These are phyloP conservation scores for Helarctos malayanus DNA, from an alignment of 2,797 vertebrate species.

Conservation along the genomic window DNA sequence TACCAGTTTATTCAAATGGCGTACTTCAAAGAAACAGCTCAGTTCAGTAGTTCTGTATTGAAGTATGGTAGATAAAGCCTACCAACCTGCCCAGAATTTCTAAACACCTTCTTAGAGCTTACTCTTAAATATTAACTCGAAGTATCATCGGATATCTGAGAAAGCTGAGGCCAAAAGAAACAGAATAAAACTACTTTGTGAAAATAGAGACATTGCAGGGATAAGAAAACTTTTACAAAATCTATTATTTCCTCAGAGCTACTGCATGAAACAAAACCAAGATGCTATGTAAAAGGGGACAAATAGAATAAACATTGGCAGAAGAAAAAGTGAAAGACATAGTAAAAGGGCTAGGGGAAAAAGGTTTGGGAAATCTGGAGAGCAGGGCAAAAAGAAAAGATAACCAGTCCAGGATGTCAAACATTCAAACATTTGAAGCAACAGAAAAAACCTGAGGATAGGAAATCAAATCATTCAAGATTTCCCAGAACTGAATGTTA, in stretches of 20 bases:
- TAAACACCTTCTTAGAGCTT: neutral
- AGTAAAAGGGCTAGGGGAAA: neutral
- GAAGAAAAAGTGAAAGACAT: constrained; percentile 26
- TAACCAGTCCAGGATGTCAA: neutral
- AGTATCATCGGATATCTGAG: neutral
- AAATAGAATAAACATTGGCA: constrained; percentile 14
- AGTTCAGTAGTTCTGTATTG: neutral
- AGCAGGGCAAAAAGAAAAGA: constrained; percentile 34
- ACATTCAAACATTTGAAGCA: neutral
- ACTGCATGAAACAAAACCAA: constrained; percentile 18
- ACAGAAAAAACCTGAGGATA: neutral
- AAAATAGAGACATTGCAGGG: neutral
- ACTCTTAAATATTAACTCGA: neutral
- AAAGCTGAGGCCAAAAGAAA: neutral
- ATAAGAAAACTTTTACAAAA: neutral
- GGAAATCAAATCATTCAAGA: neutral
- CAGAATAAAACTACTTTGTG: constrained; percentile 3
- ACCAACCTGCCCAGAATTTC: neutral
- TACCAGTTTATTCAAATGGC: neutral
- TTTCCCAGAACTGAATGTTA: constrained; percentile 10
- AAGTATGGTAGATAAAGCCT: neutral
- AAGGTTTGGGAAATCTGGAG: neutral
- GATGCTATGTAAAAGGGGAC: neutral
- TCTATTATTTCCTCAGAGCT: neutral
- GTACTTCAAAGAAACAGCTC: neutral